Base-by-base conservation (phyloP, 2,797 vertebrate genomes). In the Spheniscus humboldti region DNA sequence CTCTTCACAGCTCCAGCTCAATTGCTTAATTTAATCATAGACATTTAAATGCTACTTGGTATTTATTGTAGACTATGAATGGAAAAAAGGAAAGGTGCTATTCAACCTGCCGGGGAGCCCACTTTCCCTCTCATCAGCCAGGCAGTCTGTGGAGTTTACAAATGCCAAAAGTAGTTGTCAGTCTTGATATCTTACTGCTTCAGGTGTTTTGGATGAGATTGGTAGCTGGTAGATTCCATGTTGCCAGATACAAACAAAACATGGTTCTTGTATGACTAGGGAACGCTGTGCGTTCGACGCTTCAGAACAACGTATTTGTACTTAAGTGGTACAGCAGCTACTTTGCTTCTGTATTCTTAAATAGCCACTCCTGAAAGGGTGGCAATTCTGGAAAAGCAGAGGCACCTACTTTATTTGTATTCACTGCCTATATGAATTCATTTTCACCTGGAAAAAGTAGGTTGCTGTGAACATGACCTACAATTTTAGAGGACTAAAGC, bases 201-300 rank as follows among this genome's bases (percentile, higher is more conserved):
- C 18, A 1, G 19, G 30, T 68, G 18, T 37, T 74, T 31, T 24
- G 2, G 20, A 23, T 39, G 68, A 48, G 53, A 43, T 2, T 4
- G 10, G 48, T 5, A n/a, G 50, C 37, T 72, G 31, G 20, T 48
- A 62, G 45, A 13, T 45, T 41, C 31, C 23, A 4, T 23, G 55
- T 43, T 20, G 19, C 15, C 62, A 81, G 27, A 43, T 4, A 55
- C 16, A 15, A 14, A 24, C 12, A 41, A 41, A 72, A n/a, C 25
- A 12, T 33, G 18, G 4, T 50, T 71, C 57, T 22, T 18, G 8
- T 25, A 1, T 13, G 30, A 27, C 20, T 8, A 17, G 39, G 43
- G 23, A 78, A 39, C 18, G 19, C 0, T 0, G 1, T 35, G 37
- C 2, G 0, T 11, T 8, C 10, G 3, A 13, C 52, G 11, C 28